Conservation (phyloP, 2,888 invertebrate genomes). For the Pristionchus exspectatus region DNA sequence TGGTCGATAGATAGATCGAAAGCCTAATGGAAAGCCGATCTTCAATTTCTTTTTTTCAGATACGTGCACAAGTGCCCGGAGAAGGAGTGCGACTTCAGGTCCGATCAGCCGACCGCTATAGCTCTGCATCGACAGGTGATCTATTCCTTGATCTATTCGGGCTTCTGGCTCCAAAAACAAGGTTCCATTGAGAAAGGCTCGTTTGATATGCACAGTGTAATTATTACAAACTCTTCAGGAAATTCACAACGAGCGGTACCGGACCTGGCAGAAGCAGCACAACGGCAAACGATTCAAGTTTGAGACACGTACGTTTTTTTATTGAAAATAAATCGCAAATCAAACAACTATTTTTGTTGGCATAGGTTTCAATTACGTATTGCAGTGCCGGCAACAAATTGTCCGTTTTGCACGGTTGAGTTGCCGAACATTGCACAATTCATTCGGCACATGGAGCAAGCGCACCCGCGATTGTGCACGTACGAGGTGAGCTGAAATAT, state of each 20-base stretch:
- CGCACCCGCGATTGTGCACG: background rate
- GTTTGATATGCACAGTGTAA: too few species aligned
- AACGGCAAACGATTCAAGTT: background rate
- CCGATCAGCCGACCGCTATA: background rate
- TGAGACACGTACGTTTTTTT: background rate
- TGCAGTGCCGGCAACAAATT: background rate
- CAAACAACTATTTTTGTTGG: too few species aligned
- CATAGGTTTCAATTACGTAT: background rate
- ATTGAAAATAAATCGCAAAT: too few species aligned
- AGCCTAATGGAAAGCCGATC: background rate
- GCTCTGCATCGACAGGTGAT: background rate
- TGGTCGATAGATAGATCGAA: background rate
- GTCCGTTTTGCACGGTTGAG: background rate
- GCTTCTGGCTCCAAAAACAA: too few species aligned
- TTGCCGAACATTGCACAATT: background rate
- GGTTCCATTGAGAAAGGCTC: too few species aligned
- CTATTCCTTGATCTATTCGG: too few species aligned
- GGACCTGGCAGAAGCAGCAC: background rate
- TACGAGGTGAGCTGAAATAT: background rate
- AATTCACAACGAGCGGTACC: background rate
- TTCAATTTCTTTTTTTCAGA: background rate
- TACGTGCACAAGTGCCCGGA: background rate
- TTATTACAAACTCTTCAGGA: too few species aligned
- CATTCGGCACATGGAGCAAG: background rate
- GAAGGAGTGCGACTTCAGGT: background rate